Evolutionary conservation across 2,113 vertebrate genomes (phyloP).

Genomic region (Tursiops truncatus): DNA sequence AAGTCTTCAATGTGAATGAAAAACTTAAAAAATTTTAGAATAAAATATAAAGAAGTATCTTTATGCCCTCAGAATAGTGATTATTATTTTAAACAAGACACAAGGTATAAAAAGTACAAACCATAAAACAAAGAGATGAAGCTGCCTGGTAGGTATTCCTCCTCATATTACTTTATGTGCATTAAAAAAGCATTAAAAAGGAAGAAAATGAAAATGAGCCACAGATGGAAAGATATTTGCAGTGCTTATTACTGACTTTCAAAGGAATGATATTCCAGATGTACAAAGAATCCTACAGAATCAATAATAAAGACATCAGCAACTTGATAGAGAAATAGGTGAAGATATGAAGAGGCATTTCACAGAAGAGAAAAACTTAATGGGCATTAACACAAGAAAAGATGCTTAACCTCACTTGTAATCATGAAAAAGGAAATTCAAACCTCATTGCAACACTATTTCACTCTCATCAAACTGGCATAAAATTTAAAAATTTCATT

Average conservation of each 20-base stretch:
- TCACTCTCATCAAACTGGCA: background rate
- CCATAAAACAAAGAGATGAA: background rate
- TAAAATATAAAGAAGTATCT: background rate
- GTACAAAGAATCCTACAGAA: background rate
- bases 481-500: background rate
- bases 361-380: background rate
- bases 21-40: background rate
- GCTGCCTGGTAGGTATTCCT: background rate
- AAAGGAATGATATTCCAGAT: background rate
- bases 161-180: background rate
- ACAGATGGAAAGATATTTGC: background rate
- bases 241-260: background rate
- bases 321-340: background rate
- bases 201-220: background rate
- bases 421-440: background rate
- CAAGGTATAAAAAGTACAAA: background rate
- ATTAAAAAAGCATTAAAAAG: background rate
- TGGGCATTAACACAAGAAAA: background rate
- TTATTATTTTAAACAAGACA: background rate
- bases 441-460: background rate
- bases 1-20: background rate
- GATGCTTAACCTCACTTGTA: background rate
- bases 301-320: background rate
- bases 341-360: background rate
- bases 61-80: background rate